Conservation (phyloP, 2,888 invertebrate genomes). For the Pherbina coryleti region DNA sequence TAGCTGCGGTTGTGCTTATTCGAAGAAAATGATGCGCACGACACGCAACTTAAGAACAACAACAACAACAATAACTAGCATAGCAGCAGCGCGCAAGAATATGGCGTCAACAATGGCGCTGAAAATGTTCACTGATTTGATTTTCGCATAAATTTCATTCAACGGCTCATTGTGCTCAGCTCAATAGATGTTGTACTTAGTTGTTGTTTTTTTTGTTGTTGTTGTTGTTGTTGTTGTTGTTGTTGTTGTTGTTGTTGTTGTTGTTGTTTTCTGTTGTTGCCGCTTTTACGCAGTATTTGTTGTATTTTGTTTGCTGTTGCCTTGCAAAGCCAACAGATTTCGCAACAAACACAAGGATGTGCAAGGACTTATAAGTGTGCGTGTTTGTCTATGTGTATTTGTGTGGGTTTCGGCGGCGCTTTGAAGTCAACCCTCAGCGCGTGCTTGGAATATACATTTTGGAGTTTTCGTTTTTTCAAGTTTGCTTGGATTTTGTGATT, state of each 20-base stretch:
- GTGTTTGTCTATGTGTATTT: too few relatives aligned
- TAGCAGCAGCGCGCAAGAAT: not conserved
- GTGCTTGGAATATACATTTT: too few relatives aligned
- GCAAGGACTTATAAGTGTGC: too few relatives aligned
- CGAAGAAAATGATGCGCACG: not conserved
- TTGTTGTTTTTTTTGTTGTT: too few relatives aligned
- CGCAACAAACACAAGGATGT: too few relatives aligned
- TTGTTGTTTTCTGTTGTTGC: not conserved
- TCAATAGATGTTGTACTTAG: not conserved
- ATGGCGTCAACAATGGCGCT: constrained; percentile 33
- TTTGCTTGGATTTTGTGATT: too few relatives aligned
- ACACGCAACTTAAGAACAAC: not conserved
- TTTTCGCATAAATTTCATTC: constrained; percentile 34
- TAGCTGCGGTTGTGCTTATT: not conserved
- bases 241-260: not conserved
- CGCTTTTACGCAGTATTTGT: not conserved
- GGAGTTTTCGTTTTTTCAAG: too few relatives aligned
- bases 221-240: not conserved
- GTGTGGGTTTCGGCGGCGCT: too few relatives aligned
- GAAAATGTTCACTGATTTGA: constrained; percentile 32
- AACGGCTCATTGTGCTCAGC: not conserved
- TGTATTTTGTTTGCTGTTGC: not conserved
- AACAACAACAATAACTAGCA: not conserved
- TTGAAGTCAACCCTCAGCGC: too few relatives aligned
- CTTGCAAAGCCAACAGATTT: too few relatives aligned